These are phyloP conservation scores for Drosophila phalerata DNA, from an alignment of 2,888 invertebrate species.

Conservation along the genomic window DNA sequence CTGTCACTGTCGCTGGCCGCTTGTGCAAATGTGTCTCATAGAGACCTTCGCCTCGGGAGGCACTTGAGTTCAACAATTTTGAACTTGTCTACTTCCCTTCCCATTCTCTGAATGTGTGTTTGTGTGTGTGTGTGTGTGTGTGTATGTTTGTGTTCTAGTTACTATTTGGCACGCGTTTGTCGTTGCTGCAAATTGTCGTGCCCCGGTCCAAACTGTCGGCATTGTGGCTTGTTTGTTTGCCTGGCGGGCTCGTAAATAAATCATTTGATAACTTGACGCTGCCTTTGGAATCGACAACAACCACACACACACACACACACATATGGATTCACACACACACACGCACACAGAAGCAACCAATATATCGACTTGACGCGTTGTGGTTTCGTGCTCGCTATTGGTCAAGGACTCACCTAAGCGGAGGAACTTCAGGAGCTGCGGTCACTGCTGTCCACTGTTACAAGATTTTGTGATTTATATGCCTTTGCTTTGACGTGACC, in stretches of 20 bases:
- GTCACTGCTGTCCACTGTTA: slow-evolving; percentile 59
- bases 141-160: slow-evolving; percentile 24
- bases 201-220: slow-evolving; percentile 42
- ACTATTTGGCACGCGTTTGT: slow-evolving; percentile 66
- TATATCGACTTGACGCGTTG: slow-evolving; percentile 37
- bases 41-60: slow-evolving; percentile 46
- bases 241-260: slow-evolving; percentile 77
- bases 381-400: slow-evolving; percentile 43
- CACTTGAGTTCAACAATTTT: slow-evolving; percentile 68
- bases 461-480: slow-evolving; percentile 79
- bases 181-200: slow-evolving; percentile 60
- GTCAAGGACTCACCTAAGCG: slow-evolving; percentile 75
- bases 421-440: slow-evolving; percentile 40
- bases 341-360: slow-evolving; percentile 21
- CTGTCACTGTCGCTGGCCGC: slow-evolving; percentile 54
- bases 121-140: slow-evolving; percentile 8
- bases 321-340: not conserved
- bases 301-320: slow-evolving; percentile 18
- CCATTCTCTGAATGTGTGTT: not conserved
- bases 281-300: slow-evolving; percentile 49
- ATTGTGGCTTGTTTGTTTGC: slow-evolving; percentile 72
- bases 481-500: slow-evolving; percentile 72
- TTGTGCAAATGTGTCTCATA: slow-evolving; percentile 51
- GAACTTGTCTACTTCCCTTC: slow-evolving; percentile 49
- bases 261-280: slow-evolving; percentile 80